Evolutionary conservation across 2,113 vertebrate genomes (phyloP).

Genomic region (Patagioenas fasciata): DNA sequence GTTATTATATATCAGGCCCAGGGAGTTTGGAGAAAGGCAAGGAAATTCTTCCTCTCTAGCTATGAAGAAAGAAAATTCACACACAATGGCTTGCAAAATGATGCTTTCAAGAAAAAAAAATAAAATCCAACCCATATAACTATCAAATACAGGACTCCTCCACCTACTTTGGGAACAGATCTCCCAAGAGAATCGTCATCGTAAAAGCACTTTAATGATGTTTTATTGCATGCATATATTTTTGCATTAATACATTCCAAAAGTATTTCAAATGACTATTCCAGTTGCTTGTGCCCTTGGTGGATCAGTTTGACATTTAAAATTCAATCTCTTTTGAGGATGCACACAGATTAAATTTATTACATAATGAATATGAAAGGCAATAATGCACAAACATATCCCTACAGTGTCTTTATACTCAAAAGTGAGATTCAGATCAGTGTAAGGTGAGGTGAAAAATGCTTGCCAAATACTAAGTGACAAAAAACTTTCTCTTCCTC

Average conservation of each 20-base stretch:
- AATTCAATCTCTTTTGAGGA: background rate
- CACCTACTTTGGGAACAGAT: background rate
- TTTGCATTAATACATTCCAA: background rate
- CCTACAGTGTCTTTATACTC: background rate
- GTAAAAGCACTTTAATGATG: background rate
- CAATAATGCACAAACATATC: background rate
- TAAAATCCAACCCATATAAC: background rate
- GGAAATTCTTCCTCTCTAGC: background rate
- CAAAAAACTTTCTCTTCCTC: background rate
- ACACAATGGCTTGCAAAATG: background rate
- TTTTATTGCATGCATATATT: background rate
- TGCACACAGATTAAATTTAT: background rate
- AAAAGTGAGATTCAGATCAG: background rate
- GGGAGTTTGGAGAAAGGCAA: background rate
- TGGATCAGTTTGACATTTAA: background rate
- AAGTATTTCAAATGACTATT: background rate
- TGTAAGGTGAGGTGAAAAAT: background rate
- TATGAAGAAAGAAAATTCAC: background rate
- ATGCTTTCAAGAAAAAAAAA: background rate
- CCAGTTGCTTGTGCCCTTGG: background rate
- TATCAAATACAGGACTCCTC: background rate
- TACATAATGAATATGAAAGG: constrained; percentile 17
- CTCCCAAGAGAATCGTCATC: background rate
- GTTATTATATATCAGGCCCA: background rate
- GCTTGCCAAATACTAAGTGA: background rate